Conservation (phyloP, 2,113 vertebrate species). For the Channa argus region DNA sequence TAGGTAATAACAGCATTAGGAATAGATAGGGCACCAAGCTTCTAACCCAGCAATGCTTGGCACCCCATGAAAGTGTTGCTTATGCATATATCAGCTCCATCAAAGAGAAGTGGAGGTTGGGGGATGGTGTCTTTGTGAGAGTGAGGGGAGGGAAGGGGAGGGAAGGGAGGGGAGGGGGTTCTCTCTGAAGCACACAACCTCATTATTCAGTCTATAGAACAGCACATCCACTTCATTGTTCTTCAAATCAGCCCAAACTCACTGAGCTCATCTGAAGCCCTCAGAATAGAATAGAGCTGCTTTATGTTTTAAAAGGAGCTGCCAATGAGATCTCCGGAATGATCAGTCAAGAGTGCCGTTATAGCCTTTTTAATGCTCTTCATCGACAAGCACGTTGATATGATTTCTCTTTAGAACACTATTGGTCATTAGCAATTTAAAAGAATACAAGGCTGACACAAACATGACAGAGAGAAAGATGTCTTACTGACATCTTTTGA, state of each 20-base stretch:
- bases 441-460: constrained; percentile 31
- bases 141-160: constrained; percentile 1
- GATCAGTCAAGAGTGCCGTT: constrained; percentile 59
- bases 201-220: constrained; percentile 86
- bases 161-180: constrained; percentile 33
- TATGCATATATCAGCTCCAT: constrained; percentile 81
- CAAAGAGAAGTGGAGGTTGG: constrained; percentile 65
- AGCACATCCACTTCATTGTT: constrained; percentile 85
- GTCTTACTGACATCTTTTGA: constrained; percentile 52
- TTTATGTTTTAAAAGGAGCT: constrained; percentile 58
- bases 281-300: constrained; percentile 65
- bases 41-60: constrained; percentile 66
- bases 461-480: constrained; percentile 40
- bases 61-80: constrained; percentile 76
- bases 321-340: constrained; percentile 59
- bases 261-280: constrained; percentile 62
- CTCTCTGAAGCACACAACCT: constrained; percentile 84
- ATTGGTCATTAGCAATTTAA: constrained; percentile 56
- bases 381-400: constrained; percentile 51
- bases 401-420: constrained; percentile 52
- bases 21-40: constrained; percentile 50
- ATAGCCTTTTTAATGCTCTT: constrained; percentile 52
- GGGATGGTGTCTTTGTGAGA: constrained; percentile 75
- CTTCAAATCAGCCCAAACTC: constrained; percentile 82
- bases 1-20: constrained; percentile 51